Conservation (phyloP, 2,888 invertebrate species). For the Gasteruption jaculator region DNA sequence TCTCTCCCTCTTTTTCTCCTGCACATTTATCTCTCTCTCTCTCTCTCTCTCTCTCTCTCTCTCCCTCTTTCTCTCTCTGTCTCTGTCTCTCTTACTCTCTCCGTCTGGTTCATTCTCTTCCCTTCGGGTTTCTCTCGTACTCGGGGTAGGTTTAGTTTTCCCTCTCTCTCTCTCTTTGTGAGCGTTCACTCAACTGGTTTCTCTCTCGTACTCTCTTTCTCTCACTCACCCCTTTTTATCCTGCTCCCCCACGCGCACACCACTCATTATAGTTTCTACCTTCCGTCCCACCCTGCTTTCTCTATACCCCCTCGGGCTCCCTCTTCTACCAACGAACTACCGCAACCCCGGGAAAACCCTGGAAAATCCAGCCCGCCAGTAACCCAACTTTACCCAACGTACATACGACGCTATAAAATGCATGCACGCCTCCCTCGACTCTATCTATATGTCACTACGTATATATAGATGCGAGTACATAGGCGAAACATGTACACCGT, state of each 20-base stretch:
- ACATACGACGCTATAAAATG: slow-evolving; percentile 26
- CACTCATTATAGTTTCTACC: slow-evolving; percentile 42
- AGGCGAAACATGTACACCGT: too few species aligned
- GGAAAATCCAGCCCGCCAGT: slow-evolving; percentile 46
- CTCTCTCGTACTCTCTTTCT: too few species aligned
- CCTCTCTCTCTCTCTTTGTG: too few species aligned
- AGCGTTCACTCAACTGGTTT: slow-evolving; percentile 17
- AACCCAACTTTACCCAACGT: slow-evolving; percentile 36
- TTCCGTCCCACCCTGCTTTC: slow-evolving; percentile 22
- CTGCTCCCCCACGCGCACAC: slow-evolving; percentile 32
- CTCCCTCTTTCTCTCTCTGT: too few species aligned
- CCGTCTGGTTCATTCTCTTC: slow-evolving; percentile 5
- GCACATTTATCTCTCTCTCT: slow-evolving; percentile 1
- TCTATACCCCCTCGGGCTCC: slow-evolving; percentile 21
- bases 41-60: slow-evolving; percentile 7
- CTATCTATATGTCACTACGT: too few species aligned
- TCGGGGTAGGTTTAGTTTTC: too few species aligned
- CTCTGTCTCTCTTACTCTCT: too few species aligned
- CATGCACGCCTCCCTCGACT: too few species aligned
- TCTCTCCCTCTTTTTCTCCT: slow-evolving; percentile 19
- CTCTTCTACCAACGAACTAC: slow-evolving; percentile 32
- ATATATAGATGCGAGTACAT: too few species aligned
- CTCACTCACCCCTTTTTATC: slow-evolving; percentile 29
- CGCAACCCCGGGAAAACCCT: slow-evolving; percentile 50
- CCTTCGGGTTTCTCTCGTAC: too few species aligned